Percentiles rank a stretch among this genome's conserved stretches.
Conservation (phyloP, 2,113 vertebrate genomes). For the Eclectus roratus region DNA sequence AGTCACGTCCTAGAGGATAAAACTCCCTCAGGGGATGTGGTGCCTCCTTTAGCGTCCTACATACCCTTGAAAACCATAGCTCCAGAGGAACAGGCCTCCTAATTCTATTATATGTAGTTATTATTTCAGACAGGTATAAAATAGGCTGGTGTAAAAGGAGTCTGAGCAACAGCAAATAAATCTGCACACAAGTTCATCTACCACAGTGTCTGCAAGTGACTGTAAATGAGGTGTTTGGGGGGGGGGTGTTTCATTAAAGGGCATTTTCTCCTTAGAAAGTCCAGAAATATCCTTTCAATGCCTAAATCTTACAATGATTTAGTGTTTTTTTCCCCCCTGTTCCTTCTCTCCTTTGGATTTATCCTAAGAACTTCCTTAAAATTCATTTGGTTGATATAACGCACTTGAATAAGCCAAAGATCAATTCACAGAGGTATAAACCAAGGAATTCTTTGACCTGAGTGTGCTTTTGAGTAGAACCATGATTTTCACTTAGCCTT, state of each 20-base stretch:
- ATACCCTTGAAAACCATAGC: neutral
- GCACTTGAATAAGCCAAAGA: neutral
- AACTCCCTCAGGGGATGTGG: neutral
- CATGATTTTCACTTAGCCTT: neutral
- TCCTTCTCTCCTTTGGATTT: neutral
- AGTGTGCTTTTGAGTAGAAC: neutral
- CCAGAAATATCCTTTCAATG: neutral
- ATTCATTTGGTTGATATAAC: neutral
- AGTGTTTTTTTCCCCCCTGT: neutral
- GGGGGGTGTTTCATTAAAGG: neutral
- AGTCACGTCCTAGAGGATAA: neutral
- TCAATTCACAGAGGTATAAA: neutral
- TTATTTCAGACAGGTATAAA: neutral
- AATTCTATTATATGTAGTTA: neutral
- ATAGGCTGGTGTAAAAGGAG: neutral
- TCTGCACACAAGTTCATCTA: neutral
- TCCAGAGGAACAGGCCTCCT: neutral
- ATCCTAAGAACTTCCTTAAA: accelerated
- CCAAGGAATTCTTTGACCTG: neutral
- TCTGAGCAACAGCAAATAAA: neutral
- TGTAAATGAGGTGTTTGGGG: neutral
- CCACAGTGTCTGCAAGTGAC: neutral
- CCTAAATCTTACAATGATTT: neutral
- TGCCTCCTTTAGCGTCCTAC: neutral
- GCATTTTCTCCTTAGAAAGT: neutral